Evolutionary conservation across 1,140 invertebrate genomes (phyloP).

Genomic region (Asobara japonica): DNA sequence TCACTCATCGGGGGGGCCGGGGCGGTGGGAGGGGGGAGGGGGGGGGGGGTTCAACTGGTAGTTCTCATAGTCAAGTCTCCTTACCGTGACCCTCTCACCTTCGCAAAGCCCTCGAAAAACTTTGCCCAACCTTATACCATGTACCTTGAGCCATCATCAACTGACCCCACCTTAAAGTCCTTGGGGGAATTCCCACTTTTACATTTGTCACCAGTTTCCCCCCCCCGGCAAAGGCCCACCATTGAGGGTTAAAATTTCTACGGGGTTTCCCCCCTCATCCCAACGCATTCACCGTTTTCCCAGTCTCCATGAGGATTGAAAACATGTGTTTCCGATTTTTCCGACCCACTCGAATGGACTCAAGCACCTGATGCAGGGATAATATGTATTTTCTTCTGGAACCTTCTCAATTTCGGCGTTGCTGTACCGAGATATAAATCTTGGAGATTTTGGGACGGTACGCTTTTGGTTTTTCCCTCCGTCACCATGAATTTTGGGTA

Average conservation of each 20-base stretch:
- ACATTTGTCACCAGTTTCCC: conserved; percentile 10
- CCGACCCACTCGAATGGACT: not conserved
- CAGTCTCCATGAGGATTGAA: not conserved
- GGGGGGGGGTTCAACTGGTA: too few species aligned
- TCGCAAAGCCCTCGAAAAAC: not conserved
- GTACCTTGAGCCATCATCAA: not conserved
- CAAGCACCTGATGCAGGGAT: conserved; percentile 35
- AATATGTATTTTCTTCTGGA: not conserved
- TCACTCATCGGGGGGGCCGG: conserved; percentile 31
- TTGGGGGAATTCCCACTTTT: conserved; percentile 35
- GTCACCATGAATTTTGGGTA: too few species aligned
- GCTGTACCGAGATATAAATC: too few species aligned
- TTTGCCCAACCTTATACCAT: not conserved
- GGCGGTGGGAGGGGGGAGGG: too few species aligned
- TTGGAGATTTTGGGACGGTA: too few species aligned
- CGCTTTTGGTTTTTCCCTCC: too few species aligned
- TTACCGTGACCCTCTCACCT: not conserved
- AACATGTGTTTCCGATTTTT: conserved; percentile 43
- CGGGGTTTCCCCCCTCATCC: not conserved
- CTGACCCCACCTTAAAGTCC: conserved; percentile 25
- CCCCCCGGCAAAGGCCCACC: not conserved
- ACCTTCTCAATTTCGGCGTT: too few species aligned
- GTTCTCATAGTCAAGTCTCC: conserved; percentile 34
- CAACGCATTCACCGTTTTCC: not conserved
- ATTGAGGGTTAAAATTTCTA: not conserved